These are phyloP conservation scores for Eupeodes corollae DNA, from an alignment of 1,140 invertebrate species.

Conservation along the genomic window DNA sequence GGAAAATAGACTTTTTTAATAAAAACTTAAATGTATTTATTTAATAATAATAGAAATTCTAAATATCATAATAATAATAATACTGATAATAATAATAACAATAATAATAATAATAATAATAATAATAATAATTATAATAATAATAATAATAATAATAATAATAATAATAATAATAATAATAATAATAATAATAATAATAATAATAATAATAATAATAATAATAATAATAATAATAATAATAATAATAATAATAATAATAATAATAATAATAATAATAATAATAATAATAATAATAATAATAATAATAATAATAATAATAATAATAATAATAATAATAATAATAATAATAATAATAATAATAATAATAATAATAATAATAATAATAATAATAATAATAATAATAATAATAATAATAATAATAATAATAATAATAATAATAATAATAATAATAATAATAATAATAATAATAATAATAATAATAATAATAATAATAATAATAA, in stretches of 20 bases:
- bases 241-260: neutral
- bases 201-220: neutral
- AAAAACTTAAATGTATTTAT: too few species aligned
- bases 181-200: conserved; percentile 1
- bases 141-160: conserved; percentile 1
- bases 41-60: neutral
- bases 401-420: neutral
- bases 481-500: too few species aligned
- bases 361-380: conserved; percentile 1
- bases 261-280: conserved; percentile 1
- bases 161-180: neutral
- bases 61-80: neutral
- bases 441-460: neutral
- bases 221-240: conserved; percentile 1
- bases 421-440: neutral
- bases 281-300: conserved; percentile 1
- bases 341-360: neutral
- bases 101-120: neutral
- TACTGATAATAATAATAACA: too few species aligned
- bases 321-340: conserved; percentile 1
- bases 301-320: neutral
- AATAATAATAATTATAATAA: neutral
- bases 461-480: conserved; percentile 1
- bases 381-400: conserved; percentile 1
- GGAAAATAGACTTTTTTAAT: too few species aligned